Evolutionary conservation across 1,140 invertebrate species (phyloP), one percentile per base, ranked within the genome.

Genomic region (Maconellicoccus hirsutus): DNA sequence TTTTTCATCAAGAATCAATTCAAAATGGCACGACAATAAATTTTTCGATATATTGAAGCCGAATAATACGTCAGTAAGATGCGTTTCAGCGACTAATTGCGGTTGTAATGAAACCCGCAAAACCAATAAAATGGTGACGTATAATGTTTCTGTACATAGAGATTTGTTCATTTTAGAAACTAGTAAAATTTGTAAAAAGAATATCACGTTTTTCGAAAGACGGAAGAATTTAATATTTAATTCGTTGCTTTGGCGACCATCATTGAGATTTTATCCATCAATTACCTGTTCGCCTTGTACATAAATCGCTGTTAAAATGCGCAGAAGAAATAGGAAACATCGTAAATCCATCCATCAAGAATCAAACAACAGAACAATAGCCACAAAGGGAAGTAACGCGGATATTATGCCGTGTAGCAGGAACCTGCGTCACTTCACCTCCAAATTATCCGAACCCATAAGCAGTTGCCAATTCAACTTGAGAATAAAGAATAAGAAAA

Each of bases 61-160:
- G 16, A 52, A 8, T 3, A 19, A 52, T 16, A 8, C 42, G 3
- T 16, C 42, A 16, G 10, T 16, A 52, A 52, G 12, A 52, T 52
- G 42, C 12, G 2, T 52, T 52, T 16, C 42, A 52, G 12, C 42
- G 42, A 52, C n/a, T 52, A 52, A 52, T 52, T 52, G 42, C 42
- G n/a, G 61, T 66, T 66, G 21, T 23, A 66, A 66, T 66, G 61
- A 66, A 66, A 66, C 10, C 22, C 25, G 7, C 22, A 66, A 23
- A 10, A 26, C 61, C 22, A 16, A 2, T 26, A 66, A 66, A 66
- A 66, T 66, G 61, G 21, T 66, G 61, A 66, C 61, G 61, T 66
- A 10, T 26, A 23, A 23, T 14, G 19, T 14, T 14, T 23, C 25
- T 25, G 19, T 25, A 25, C 61, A 10, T 25, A 23, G 8, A 66